Evolutionary conservation across 92 coral and sea anemone genomes (phyloP), one percentile per base, ranked within the genome.

Genomic region (Zoanthus gigantus): DNA sequence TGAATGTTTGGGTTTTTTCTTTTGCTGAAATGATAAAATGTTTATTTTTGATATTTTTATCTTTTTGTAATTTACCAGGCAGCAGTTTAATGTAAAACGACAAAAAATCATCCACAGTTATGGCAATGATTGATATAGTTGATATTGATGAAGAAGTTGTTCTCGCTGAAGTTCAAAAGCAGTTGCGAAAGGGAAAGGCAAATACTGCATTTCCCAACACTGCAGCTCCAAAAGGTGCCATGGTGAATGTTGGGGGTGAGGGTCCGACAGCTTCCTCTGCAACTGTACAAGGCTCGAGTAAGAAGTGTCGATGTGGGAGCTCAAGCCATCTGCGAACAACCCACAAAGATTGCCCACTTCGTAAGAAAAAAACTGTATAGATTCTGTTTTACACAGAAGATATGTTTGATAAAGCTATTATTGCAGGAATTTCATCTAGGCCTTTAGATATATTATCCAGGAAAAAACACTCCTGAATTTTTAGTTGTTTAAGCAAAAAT

Each of bases 191-290:
- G 74, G 74, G 74, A 69, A 69, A 69, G 47, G 74, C 74, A 69
- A 69, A 69, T 69, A 34, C 74, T 69, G n/a, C 74, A 31, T 69
- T 69, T 69, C 74, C 74, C 2, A 69, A 69, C 74, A 69, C 0
- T 23, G 23, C 23, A 23, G 23, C 0, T 23, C 23, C 23, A 23
- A 23, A 23, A 23, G 74, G 74, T 31, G 74, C 74, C 17, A 2
- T 69, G 74, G 74, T 69, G 74, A 69, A 69, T 69, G 74, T 69
- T 31, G 74, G 74, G 74, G 74, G 46, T 69, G 74, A 69, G 74
- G 74, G 42, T 69, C 46, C n/a, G 46, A 69, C 74, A 69, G 74
- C 74, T 69, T 69, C 46, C 74, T 69, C n/a, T 69, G 74, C 37
- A 69, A 31, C 74, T 9, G 74, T 69, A 6, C 74, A 69, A 29